Conservation (phyloP, 2,797 vertebrate genomes). For the Myotis vivesi region DNA sequence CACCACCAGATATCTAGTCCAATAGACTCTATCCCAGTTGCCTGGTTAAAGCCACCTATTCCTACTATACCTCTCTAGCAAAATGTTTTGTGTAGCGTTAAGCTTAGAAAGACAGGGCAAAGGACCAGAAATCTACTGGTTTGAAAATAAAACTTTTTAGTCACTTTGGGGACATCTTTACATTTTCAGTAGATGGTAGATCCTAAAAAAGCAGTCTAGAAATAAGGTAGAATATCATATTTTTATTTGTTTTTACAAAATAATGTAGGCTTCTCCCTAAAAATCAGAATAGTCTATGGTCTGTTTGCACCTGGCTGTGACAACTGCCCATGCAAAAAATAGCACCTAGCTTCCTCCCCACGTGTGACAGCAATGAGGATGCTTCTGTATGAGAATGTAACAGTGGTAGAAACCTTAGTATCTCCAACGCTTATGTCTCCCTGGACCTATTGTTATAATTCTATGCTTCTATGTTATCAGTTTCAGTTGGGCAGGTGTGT, state of each 20-base stretch:
- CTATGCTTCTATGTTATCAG: background rate
- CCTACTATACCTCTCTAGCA: background rate
- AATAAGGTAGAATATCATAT: background rate
- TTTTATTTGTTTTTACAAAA: background rate
- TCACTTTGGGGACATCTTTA: background rate
- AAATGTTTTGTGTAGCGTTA: background rate
- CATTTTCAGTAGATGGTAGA: background rate
- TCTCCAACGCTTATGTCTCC: background rate
- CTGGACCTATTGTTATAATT: background rate
- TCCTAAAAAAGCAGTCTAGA: background rate
- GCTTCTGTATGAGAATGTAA: background rate
- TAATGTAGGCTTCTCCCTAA: background rate
- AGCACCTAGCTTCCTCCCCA: background rate
- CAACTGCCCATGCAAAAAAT: background rate
- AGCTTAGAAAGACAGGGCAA: background rate
- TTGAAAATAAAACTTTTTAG: background rate
- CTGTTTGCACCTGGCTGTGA: background rate
- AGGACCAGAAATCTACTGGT: background rate
- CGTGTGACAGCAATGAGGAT: background rate
- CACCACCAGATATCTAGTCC: background rate
- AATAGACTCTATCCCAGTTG: background rate
- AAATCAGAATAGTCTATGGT: background rate
- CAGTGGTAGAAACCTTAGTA: background rate
- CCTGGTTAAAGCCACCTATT: background rate
- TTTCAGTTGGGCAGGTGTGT: background rate